Percentiles rank a stretch among this genome's conserved stretches.
These are phyloP conservation scores for Nematopogon swammerdamellus DNA, from an alignment of 2,888 invertebrate genomes.

Conservation along the genomic window DNA sequence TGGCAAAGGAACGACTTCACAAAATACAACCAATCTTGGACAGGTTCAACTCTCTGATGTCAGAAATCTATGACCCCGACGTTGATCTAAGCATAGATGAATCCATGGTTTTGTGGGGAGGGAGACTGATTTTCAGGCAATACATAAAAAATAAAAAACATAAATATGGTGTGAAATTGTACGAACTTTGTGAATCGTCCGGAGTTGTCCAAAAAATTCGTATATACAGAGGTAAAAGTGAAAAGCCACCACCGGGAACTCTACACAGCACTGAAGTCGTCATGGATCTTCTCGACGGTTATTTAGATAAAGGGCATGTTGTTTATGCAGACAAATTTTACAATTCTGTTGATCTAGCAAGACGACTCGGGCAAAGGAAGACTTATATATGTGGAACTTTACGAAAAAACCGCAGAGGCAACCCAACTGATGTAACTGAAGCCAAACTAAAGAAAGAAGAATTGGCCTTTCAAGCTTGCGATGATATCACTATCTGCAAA, in stretches of 20 bases:
- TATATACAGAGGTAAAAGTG: constrained; percentile 12
- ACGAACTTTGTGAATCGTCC: constrained; percentile 19
- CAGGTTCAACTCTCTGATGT: constrained; percentile 11
- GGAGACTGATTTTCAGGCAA: constrained; percentile 16
- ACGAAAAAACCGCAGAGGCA: not conserved
- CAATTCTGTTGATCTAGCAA: constrained; percentile 14
- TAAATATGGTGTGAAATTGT: constrained; percentile 20
- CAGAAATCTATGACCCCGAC: constrained; percentile 14
- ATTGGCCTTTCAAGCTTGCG: not conserved
- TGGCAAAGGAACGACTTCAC: constrained; percentile 2
- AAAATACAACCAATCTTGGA: constrained; percentile 8
- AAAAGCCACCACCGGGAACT: constrained; percentile 11
- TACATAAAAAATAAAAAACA: constrained; percentile 19
- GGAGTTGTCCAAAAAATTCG: constrained; percentile 16
- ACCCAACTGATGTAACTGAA: constrained; percentile 3
- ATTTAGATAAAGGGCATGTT: constrained; percentile 15
- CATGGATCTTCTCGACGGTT: constrained; percentile 14
- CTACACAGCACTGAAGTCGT: constrained; percentile 13
- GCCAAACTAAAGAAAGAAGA: not conserved
- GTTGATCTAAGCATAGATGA: constrained; percentile 16
- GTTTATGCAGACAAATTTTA: constrained; percentile 19
- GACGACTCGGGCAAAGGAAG: constrained; percentile 15
- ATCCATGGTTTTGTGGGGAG: constrained; percentile 18
- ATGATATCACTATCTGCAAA: constrained; percentile 6
- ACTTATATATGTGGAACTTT: constrained; percentile 17